Percentiles rank a stretch among this genome's conserved stretches.
phyloP scores from a whole-genome alignment of 1,140 invertebrate species.

The Daktulosphaira vitifoliae region DNA sequence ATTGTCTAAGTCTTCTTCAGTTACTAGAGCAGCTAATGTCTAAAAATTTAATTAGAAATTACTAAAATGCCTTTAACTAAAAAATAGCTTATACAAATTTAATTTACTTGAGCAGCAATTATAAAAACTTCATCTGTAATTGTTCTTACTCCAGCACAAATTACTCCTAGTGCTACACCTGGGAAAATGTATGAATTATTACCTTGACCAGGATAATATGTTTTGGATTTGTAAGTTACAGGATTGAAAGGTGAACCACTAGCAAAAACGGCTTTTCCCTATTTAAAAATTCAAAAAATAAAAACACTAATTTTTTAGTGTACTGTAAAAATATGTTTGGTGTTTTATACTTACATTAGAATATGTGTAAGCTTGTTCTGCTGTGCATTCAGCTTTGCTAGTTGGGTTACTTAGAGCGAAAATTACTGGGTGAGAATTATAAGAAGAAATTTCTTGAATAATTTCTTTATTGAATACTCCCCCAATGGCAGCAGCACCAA shows the following conservation, averaged over 20 bases:
- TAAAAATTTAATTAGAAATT: slow-evolving; percentile 25
- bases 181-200: slow-evolving; percentile 98
- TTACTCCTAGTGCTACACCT: slow-evolving; percentile 78
- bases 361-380: slow-evolving; percentile 77
- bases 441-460: slow-evolving; percentile 67
- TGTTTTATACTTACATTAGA: slow-evolving; percentile 56
- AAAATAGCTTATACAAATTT: background rate
- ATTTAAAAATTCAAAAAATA: slow-evolving; percentile 34
- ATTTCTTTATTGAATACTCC: slow-evolving; percentile 81
- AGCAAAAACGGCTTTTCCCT: slow-evolving; percentile 80
- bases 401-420: slow-evolving; percentile 97
- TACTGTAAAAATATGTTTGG: background rate
- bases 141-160: slow-evolving; percentile 68
- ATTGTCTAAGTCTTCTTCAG: slow-evolving; percentile 65
- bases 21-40: slow-evolving; percentile 71
- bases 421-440: slow-evolving; percentile 72
- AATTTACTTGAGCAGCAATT: slow-evolving; percentile 64
- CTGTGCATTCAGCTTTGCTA: slow-evolving; percentile 94
- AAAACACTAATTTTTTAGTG: background rate
- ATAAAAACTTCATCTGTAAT: slow-evolving; percentile 86
- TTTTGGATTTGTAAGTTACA: slow-evolving; percentile 66
- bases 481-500: slow-evolving; percentile 73
- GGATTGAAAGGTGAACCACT: slow-evolving; percentile 86
- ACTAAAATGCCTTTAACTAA: background rate
- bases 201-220: slow-evolving; percentile 79